phyloP scores from a whole-genome alignment of 2,888 invertebrate species.

The Ennomos quercinarius region DNA sequence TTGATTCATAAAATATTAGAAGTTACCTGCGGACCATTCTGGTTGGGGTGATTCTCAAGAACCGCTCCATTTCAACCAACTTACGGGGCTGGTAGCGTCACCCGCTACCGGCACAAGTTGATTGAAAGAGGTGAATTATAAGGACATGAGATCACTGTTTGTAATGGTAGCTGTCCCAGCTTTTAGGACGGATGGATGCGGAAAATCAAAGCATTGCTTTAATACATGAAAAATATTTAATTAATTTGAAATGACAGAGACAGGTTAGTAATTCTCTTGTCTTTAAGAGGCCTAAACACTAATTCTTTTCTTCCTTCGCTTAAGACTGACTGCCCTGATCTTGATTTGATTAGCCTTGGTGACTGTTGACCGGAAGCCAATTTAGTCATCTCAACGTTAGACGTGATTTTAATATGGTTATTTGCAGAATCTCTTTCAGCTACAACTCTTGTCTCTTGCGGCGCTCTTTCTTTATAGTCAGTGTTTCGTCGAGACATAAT shows the following conservation, averaged over 20 bases:
- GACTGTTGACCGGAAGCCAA: neutral
- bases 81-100: no score
- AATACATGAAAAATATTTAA: no score
- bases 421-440: neutral
- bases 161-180: no score
- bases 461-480: neutral
- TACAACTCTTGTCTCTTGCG: neutral
- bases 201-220: no score
- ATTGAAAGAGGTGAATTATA: no score
- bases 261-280: conserved; percentile 16
- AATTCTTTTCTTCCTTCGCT: conserved; percentile 15
- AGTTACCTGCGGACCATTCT: no score
- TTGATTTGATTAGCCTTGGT: neutral
- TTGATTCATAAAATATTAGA: no score
- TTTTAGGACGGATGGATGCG: no score
- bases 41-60: no score
- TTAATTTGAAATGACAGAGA: conserved; percentile 19
- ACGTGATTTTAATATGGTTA: conserved; percentile 5
- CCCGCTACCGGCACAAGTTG: no score
- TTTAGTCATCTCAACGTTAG: neutral
- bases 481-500: neutral
- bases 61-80: no score
- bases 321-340: neutral
- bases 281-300: conserved; percentile 2
- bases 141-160: no score